Base-by-base conservation (phyloP, 2,888 invertebrate species). In the Xestobium rufovillosum region DNA sequence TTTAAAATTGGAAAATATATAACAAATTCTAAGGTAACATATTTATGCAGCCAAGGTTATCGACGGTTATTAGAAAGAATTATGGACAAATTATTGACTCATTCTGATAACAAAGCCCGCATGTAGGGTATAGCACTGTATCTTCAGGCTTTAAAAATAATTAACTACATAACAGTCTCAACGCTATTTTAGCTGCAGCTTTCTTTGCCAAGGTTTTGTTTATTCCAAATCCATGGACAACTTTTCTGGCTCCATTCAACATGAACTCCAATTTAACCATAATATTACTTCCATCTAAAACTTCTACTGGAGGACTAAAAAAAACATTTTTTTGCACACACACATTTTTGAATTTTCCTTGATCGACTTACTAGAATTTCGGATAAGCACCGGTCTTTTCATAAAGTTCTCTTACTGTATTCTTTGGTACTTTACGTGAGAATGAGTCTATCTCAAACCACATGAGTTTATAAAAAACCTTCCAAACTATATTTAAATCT, bases 391-490 rank as follows among this genome's bases (percentile, higher is more conserved):
- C 83, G 45, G 81, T 79, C 55, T 77, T 76, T 66, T 98, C 97
- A 50, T 83, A 69, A 1, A 98, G 63, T 47, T 85, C 76, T 31
- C 94, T 73, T n/a, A 97, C 80, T 0, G 92, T 85, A 55, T 94
- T 90, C 51, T 85, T 84, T 2, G 97, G 97, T 13, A 94, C 82
- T 46, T 84, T 76, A 29, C 64, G 66, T 16, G 84, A 80, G 66
- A 95, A 98, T 40, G 75, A 64, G 34, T 80, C 80, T 10, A 97
- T 83, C 65, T 94, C 89, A n/a, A 76, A 72, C 58, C 79, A 73
- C 84, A 97, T 89, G 26, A 97, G 70, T 31, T 73, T 69, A 61
- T 88, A 88, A 45, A 88, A 74, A 0, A 95, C 80, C 16, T 69
- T 64, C 95, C 88, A 96, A n/a, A 84, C 82, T 1, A 57, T 60